Evolutionary conservation across 2,888 invertebrate genomes (phyloP), one percentile per base, ranked within the genome.

Genomic region (Clitarchus hookeri): DNA sequence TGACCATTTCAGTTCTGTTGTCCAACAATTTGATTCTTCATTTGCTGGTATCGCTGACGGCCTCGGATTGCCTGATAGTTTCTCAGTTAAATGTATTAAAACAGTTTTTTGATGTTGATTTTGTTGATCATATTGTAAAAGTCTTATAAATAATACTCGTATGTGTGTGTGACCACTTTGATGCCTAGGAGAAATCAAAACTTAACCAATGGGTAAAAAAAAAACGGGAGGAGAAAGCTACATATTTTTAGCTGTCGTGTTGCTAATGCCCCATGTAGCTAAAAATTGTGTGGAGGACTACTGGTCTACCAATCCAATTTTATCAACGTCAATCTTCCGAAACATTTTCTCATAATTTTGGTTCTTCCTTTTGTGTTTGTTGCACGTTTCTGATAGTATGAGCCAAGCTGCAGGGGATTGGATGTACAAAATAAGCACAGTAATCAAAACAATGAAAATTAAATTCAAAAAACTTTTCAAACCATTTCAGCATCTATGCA

Each of bases 61-160:
- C 12, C 19, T 26, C 6, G 80, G n/a, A 36, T 19, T 80, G 36
- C 25, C 80, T 16, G 80, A 80, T 19, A 26, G n/a, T 80, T 13
- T 19, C 6, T 16, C 27, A 36, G 80, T 36, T 11, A 16, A 6
- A 80, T 36, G 12, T 80, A 26, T 80, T 80, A 9, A 80, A 80
- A 80, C 25, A 36, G 26, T 80, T 12, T 80, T 80, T n/a, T n/a
- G n/a, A n/a, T 80, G 80, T 13, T 80, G 26, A 80, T 80, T 44
- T 80, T 12, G 80, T 80, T 44, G 36, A 80, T 6, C 80, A 80
- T 26, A 80, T 80, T 26, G 80, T 80, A 27, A 12, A 26, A 80
- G 27, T 23, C 79, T 16, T 12, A 80, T 23, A 80, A 80, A 80
- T 80, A 80, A 25, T 19, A 80, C 23, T 3, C 27, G 44, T 80